Conservation (phyloP, 2,797 vertebrate species). For the Tarsius wallacei region DNA sequence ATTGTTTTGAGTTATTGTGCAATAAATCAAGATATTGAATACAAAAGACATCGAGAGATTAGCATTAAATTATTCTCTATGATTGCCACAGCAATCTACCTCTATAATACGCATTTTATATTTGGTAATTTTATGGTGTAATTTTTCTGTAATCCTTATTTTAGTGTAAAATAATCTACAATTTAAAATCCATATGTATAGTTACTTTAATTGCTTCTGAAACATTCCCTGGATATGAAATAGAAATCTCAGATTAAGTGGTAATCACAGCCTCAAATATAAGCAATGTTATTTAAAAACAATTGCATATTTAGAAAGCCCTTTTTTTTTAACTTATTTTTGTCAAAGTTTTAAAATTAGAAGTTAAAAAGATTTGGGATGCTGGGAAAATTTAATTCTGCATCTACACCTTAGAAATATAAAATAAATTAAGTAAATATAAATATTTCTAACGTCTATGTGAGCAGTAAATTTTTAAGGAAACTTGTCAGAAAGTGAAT, state of each 20-base stretch:
- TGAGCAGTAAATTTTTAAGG: background rate
- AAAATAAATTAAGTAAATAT: background rate
- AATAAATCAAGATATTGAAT: background rate
- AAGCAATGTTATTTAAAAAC: constrained; percentile 27
- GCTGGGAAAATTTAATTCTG: constrained; percentile 14
- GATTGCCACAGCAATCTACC: background rate
- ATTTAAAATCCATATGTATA: background rate
- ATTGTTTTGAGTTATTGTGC: background rate
- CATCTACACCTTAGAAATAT: background rate
- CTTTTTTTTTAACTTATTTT: constrained; percentile 36
- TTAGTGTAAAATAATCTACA: constrained; percentile 1
- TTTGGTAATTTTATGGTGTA: background rate
- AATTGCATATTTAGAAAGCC: constrained; percentile 12
- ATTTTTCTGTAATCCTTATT: background rate
- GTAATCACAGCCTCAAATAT: background rate
- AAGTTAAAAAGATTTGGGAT: background rate
- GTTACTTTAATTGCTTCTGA: background rate
- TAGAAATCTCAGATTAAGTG: background rate
- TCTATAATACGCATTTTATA: background rate
- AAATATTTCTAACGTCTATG: background rate
- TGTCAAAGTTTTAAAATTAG: constrained; percentile 45
- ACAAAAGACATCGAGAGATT: background rate
- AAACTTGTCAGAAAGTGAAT: constrained; percentile 30
- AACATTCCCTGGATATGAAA: constrained; percentile 36
- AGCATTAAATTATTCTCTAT: background rate